A percentile compares a stretch with the other conserved stretches of the same genome.
Conservation (phyloP, 2,113 vertebrate genomes). For the Phrynocephalus versicolor region DNA sequence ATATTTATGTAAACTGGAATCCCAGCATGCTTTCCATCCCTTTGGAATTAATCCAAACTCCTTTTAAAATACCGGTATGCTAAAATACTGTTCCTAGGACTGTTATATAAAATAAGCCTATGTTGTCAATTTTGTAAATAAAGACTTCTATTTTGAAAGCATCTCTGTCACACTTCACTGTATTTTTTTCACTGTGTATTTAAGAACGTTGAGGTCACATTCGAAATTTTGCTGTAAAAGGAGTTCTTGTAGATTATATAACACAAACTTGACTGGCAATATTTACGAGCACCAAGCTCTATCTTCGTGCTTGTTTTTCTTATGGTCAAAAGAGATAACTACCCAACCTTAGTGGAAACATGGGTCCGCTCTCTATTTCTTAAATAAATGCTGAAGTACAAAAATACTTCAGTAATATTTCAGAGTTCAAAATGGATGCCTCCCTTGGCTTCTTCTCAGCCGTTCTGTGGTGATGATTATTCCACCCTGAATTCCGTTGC, state of each 20-base stretch:
- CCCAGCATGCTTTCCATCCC: background rate
- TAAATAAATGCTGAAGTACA: background rate
- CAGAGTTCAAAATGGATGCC: background rate
- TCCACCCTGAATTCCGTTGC: background rate
- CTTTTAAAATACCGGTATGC: background rate
- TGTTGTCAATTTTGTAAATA: background rate
- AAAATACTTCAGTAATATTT: no score
- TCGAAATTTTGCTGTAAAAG: background rate
- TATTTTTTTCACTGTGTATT: background rate
- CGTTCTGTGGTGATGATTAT: background rate
- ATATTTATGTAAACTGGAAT: background rate
- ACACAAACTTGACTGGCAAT: background rate
- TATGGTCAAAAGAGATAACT: background rate
- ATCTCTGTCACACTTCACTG: background rate
- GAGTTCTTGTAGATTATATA: background rate
- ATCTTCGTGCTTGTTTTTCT: background rate
- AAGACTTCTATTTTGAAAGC: slow-evolving; percentile 12
- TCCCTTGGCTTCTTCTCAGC: background rate
- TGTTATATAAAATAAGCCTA: slow-evolving; percentile 20
- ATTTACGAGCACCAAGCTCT: background rate
- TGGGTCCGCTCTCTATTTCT: background rate
- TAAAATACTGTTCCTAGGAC: background rate
- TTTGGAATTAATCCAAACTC: background rate
- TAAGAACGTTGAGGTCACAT: slow-evolving; percentile 21
- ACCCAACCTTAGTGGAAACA: background rate